A percentile compares a stretch with the other conserved stretches of the same genome.
Conservation (phyloP, 2,113 vertebrate genomes). For the Gymnogyps californianus region DNA sequence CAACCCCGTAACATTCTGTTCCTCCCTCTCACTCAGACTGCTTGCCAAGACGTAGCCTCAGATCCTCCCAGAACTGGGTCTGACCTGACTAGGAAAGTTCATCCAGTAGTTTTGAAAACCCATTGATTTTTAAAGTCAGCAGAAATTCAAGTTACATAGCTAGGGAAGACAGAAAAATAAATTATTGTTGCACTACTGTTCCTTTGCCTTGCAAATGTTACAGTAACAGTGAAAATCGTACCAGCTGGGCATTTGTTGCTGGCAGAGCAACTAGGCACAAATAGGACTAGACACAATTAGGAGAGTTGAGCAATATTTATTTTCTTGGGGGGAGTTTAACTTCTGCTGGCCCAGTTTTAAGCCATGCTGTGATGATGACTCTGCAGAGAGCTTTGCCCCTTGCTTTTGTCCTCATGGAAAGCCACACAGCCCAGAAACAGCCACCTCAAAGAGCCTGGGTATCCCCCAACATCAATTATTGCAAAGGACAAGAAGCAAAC, state of each 20-base stretch:
- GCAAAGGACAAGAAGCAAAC: not conserved
- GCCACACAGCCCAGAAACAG: not conserved
- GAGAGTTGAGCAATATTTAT: not conserved
- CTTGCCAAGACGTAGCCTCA: not conserved
- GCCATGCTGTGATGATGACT: not conserved
- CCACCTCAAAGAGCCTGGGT: not conserved
- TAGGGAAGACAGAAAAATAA: not conserved
- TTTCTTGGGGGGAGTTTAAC: not conserved
- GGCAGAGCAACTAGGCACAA: not conserved
- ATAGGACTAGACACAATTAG: not conserved
- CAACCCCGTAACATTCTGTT: not conserved
- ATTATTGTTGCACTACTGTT: not conserved
- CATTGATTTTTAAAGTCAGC: not conserved
- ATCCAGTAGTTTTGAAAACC: not conserved
- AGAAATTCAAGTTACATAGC: not conserved
- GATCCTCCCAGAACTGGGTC: not conserved
- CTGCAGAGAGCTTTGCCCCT: not conserved
- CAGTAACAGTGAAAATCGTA: not conserved
- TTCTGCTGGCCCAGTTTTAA: not conserved
- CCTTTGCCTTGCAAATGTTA: not conserved
- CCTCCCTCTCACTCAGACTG: not conserved
- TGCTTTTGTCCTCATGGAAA: not conserved
- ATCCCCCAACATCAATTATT: not conserved
- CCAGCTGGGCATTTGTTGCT: not conserved
- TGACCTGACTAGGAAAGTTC: not conserved